A percentile compares a stretch with the other conserved stretches of the same genome.
Evolutionary conservation across 2,888 invertebrate genomes (phyloP).

Genomic region (Sesia apiformis): DNA sequence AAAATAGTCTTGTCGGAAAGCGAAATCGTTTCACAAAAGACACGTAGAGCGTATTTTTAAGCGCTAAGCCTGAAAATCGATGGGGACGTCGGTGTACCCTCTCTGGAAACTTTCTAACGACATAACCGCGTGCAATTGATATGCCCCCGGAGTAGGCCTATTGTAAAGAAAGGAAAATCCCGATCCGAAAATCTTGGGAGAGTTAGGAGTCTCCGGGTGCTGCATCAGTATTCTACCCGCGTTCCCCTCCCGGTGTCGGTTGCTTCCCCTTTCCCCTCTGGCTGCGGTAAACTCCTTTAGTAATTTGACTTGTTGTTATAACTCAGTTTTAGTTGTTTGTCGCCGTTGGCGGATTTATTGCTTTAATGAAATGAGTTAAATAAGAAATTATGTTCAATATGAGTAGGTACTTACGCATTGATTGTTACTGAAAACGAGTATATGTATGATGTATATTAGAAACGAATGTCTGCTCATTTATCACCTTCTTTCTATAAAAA

Average conservation of each 20-base stretch:
- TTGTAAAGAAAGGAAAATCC: slow-evolving; percentile 75
- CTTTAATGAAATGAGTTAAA: slow-evolving; percentile 57
- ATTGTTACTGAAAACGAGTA: no score
- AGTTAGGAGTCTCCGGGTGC: slow-evolving; percentile 50
- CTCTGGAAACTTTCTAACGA: slow-evolving; percentile 70
- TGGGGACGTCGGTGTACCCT: slow-evolving; percentile 42
- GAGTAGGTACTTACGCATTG: no score
- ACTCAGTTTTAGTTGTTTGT: slow-evolving; percentile 71
- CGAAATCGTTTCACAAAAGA: background rate
- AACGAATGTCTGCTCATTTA: no score
- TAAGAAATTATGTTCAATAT: background rate
- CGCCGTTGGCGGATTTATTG: slow-evolving; percentile 67
- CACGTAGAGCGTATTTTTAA: slow-evolving; percentile 12
- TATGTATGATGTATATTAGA: no score
- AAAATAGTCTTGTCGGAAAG: background rate
- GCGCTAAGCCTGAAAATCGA: slow-evolving; percentile 62
- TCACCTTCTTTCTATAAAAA: no score
- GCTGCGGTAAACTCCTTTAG: slow-evolving; percentile 68
- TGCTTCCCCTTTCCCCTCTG: slow-evolving; percentile 29
- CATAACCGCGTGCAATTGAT: slow-evolving; percentile 75
- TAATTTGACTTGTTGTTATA: slow-evolving; percentile 75
- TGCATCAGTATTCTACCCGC: slow-evolving; percentile 64
- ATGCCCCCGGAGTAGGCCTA: slow-evolving; percentile 73
- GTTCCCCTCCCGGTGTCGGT: slow-evolving; percentile 53
- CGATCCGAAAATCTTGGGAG: slow-evolving; percentile 70